phyloP scores from a whole-genome alignment of 2,888 invertebrate genomes.

The Reticulitermes lucifugus region DNA sequence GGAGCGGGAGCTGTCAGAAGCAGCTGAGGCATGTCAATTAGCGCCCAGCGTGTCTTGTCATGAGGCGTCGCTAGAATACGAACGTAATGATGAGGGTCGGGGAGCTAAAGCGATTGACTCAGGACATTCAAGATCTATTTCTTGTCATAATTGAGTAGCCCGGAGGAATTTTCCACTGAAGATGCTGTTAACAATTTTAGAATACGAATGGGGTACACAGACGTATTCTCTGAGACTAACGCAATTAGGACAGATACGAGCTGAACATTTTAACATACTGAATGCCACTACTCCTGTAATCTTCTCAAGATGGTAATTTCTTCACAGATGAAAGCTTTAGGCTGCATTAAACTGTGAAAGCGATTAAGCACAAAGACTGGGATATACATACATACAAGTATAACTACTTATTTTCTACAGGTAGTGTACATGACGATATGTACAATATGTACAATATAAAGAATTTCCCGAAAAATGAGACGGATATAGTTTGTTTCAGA shows the following conservation, averaged over 20 bases:
- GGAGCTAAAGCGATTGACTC: constrained; percentile 8
- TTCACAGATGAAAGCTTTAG: too few relatives aligned
- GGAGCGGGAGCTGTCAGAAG: constrained; percentile 9
- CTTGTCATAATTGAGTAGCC: neutral
- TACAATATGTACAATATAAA: neutral
- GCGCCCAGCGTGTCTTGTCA: constrained; percentile 3
- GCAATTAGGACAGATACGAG: too few relatives aligned
- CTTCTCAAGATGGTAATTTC: too few relatives aligned
- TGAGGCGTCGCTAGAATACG: neutral
- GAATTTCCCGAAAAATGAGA: neutral
- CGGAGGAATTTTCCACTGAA: too few relatives aligned
- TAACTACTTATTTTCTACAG: too few relatives aligned
- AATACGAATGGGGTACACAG: too few relatives aligned
- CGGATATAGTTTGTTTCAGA: neutral
- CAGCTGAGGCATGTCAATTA: constrained; percentile 19
- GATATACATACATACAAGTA: too few relatives aligned
- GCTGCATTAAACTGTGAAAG: neutral
- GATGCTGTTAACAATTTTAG: too few relatives aligned
- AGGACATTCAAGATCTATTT: neutral
- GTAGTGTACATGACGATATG: neutral
- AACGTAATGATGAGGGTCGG: neutral
- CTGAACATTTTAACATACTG: too few relatives aligned
- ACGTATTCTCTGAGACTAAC: too few relatives aligned
- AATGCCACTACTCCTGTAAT: too few relatives aligned
- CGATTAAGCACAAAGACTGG: neutral